These are phyloP conservation scores for Fragum sueziense DNA, from an alignment of 2,888 invertebrate species.

Conservation along the genomic window DNA sequence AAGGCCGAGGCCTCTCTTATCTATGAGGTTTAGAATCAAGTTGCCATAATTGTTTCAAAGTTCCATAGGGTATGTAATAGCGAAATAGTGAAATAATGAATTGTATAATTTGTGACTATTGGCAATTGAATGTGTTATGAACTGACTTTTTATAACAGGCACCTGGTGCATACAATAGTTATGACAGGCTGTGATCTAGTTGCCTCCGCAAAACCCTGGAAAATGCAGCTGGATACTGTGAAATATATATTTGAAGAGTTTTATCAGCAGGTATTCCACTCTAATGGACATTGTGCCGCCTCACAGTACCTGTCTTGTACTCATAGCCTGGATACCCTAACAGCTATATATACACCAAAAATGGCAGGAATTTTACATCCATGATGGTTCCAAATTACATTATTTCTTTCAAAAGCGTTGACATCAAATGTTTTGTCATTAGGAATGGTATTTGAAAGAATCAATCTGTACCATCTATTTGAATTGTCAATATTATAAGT, in stretches of 20 bases:
- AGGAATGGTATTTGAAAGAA: too few relatives aligned
- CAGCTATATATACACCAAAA: background rate
- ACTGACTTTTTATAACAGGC: constrained; percentile 59
- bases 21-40: too few relatives aligned
- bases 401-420: too few relatives aligned
- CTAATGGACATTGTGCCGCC: constrained; percentile 18
- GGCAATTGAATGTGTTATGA: background rate
- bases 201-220: constrained; percentile 93
- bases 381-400: too few relatives aligned
- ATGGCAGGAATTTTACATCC: constrained; percentile 2
- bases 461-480: too few relatives aligned
- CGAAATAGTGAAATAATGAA: too few relatives aligned
- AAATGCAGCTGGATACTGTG: constrained; percentile 91
- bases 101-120: background rate
- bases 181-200: constrained; percentile 95
- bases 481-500: too few relatives aligned
- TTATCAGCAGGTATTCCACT: constrained; percentile 81
- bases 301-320: constrained; percentile 3
- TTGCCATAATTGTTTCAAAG: too few relatives aligned
- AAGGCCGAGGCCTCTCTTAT: too few relatives aligned
- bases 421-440: too few relatives aligned
- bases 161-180: constrained; percentile 88
- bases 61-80: too few relatives aligned
- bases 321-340: constrained; percentile 7
- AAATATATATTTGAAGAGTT: constrained; percentile 86